phyloP scores from a whole-genome alignment of 2,888 invertebrate species.

The Eupithecia subfuscata region DNA sequence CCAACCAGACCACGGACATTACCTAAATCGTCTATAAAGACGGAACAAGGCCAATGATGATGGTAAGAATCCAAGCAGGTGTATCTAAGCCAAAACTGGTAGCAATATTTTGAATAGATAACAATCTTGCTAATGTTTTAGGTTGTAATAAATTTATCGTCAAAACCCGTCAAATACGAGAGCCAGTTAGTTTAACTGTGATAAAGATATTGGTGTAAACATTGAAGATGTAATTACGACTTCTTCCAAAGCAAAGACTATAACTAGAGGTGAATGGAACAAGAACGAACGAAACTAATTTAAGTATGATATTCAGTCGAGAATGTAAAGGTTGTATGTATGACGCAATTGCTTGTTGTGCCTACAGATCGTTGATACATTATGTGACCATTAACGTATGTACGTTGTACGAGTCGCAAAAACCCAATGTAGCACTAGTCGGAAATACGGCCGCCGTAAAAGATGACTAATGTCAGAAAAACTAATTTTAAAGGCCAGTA shows the following conservation, averaged over 20 bases:
- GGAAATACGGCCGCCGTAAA: conserved; percentile 34
- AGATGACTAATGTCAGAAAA: conserved; percentile 41
- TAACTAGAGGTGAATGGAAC: conserved; percentile 23
- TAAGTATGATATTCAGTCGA: no score
- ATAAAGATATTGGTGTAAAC: conserved; percentile 33
- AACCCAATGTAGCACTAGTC: conserved; percentile 31
- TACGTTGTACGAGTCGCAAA: conserved; percentile 28
- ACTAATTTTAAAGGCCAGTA: conserved; percentile 37
- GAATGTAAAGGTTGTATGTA: no score
- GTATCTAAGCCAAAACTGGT: not conserved
- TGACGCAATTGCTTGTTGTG: not conserved
- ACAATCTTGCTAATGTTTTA: conserved; percentile 1
- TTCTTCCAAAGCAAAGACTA: conserved; percentile 14
- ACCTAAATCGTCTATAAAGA: no score
- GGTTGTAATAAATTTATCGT: not conserved
- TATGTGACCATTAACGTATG: not conserved
- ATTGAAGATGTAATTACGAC: conserved; percentile 26
- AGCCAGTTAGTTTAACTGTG: conserved; percentile 32
- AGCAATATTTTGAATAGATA: conserved; percentile 7
- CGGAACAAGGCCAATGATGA: no score
- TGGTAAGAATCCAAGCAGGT: not conserved
- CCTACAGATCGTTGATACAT: not conserved
- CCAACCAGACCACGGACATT: no score
- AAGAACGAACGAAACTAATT: no score
- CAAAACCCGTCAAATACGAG: conserved; percentile 35